Evolutionary conservation across 1,140 invertebrate genomes (phyloP), one percentile per base, ranked within the genome.

Genomic region (Campodea augens): DNA sequence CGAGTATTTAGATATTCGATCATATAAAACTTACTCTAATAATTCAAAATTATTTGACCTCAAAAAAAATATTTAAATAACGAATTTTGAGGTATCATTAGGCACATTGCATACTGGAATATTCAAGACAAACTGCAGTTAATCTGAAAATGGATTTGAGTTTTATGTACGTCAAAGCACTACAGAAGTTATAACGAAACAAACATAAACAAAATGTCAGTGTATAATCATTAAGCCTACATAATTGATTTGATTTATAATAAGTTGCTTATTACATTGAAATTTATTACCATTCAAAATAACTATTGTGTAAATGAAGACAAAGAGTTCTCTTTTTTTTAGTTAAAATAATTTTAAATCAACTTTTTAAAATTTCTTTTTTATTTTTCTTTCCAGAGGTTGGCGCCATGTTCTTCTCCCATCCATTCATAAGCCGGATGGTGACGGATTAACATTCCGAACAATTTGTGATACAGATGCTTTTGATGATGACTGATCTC

Each of bases 361-460:
- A 25, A 13, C 1, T 24, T 36, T 4, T 12, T 25, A 29, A 18
- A 36, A 18, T 43, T 7, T 42, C 1, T 12, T 0, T 18, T 41
- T 49, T 20, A 23, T 52, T 55, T 53, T 69, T 68, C 69, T 54
- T 64, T 69, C 45, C 60, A 70, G 68, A n/a, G n/a, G 50, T 27
- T 71, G 70, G 67, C 56, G 74, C 49, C 71, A 82, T 55, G 65
- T 92, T 25, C 46, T 92, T 29, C 65, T 90, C 24, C 89, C 88
- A 25, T 92, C 87, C 0, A 61, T 58, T 23, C 86, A 92, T 61
- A 66, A 65, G 19, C 86, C 88, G 0, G 59, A 69, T 25, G 85
- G 86, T 3, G 71, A 79, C 56, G 88, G 88, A 3, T 62, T 90
- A 0, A 72, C 71, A 1, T 92, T 85, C 78, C 70, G 74, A 47